Base-by-base conservation (phyloP, 2,888 invertebrate species). In the Harpalus rufipes region DNA sequence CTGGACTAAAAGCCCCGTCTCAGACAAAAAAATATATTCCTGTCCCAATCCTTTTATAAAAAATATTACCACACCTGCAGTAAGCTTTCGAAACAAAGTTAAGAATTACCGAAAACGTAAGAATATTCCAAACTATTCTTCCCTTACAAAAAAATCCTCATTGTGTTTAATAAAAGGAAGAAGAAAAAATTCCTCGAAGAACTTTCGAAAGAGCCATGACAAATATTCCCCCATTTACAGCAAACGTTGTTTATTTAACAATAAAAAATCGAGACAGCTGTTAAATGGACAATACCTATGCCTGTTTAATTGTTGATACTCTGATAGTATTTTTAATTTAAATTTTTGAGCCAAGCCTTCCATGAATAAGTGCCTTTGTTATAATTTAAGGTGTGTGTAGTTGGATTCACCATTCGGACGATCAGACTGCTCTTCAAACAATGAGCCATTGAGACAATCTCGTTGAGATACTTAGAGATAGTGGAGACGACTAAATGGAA, bases 321-420 rank as follows among this genome's bases (percentile, higher is more conserved):
- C 85, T 85, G 87, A 86, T 86, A 87, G 59, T 84, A 85, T 87
- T 87, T 87, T 86, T 86, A 86, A 86, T 86, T 86, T 87, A 85
- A 85, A 86, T 85, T 87, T 87, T 86, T 85, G 85, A 86, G 87
- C 87, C 87, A 87, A 87, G 87, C 87, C 87, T 86, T 86, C 86
- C 84, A 86, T 88, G 88, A 88, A 88, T 87, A 87, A 87, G 86
- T 87, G 81, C 87, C 88, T 87, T 88, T 88, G 88, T 87, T 87
- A 86, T 85, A 87, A 86, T 87, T 88, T 88, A 87, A 88, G 88
- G 88, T 87, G 88, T 87, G 88, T 87, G 79, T 86, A 86, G 80
- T 56, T 44, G 14, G 21, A 72, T 61, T 1, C 74, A 41, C 61
- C 78, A 80, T 81, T 51, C 61, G 51, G 76, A 86, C 76, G 84